Percentiles rank a stretch among this genome's conserved stretches.
Evolutionary conservation across 2,797 vertebrate species (phyloP).

Genomic region (Acropternis orthonyx): DNA sequence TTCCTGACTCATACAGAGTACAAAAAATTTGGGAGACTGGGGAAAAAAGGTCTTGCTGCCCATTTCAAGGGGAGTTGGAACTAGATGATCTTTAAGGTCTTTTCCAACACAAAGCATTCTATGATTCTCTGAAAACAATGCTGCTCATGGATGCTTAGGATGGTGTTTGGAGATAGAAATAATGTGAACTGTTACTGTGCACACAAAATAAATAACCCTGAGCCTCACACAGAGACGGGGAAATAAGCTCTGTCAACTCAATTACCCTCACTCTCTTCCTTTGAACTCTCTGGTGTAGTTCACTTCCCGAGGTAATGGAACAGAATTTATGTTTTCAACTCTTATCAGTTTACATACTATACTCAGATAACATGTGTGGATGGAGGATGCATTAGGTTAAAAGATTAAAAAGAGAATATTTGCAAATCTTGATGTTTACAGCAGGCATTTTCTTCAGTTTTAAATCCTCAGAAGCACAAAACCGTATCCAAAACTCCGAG

Average conservation of each 20-base stretch:
- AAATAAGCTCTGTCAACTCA: slow-evolving; percentile 12
- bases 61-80: neutral
- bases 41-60: neutral
- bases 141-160: neutral
- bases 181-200: neutral
- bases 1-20: neutral
- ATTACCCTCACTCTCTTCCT: slow-evolving; percentile 2
- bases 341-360: slow-evolving; percentile 1
- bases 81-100: neutral
- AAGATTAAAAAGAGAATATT: neutral
- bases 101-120: neutral
- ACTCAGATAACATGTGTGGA: neutral
- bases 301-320: slow-evolving; percentile 27
- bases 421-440: neutral
- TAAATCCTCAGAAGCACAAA: neutral
- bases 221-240: neutral
- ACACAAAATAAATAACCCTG: slow-evolving; percentile 18
- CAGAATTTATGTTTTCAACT: slow-evolving; percentile 37
- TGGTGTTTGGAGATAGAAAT: neutral
- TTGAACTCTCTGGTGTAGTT: slow-evolving; percentile 19
- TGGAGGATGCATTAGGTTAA: neutral
- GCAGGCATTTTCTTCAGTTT: neutral
- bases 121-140: neutral
- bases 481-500: neutral
- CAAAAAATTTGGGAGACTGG: neutral